Evolutionary conservation across 2,888 invertebrate genomes (phyloP).

Genomic region (Carterocephalus palaemon): DNA sequence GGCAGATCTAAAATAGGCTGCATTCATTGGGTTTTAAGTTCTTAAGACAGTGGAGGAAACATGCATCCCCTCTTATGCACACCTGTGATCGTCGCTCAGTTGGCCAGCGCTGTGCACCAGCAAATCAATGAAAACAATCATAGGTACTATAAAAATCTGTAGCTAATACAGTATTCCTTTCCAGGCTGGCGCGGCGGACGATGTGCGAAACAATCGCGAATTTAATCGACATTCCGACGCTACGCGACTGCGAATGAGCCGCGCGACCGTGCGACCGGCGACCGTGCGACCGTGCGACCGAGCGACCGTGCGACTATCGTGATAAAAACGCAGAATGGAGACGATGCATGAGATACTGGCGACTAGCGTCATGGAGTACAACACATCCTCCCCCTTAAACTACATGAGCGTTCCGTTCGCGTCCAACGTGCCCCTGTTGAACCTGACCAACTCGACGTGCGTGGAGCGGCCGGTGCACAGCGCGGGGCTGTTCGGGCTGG

Average conservation of each 20-base stretch:
- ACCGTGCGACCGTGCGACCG: no score
- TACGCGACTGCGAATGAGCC: conserved; percentile 16
- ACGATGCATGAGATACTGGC: no score
- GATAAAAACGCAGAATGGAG: conserved; percentile 12
- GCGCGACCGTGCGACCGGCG: no score
- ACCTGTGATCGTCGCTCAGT: no score
- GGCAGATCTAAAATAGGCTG: no score
- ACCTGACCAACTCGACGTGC: conserved; percentile 29
- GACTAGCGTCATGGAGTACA: no score
- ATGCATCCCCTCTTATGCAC: no score
- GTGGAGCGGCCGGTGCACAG: background rate
- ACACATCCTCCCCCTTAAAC: background rate
- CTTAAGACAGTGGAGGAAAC: no score
- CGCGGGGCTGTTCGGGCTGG: conserved; percentile 37
- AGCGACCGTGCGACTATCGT: no score
- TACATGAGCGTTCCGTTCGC: background rate
- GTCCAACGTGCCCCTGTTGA: conserved; percentile 9
- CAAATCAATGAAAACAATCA: no score
- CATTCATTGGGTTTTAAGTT: no score
- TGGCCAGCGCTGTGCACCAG: no score
- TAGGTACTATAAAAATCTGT: conserved; percentile 11
- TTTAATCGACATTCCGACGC: conserved; percentile 17
- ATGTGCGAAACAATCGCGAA: conserved; percentile 23
- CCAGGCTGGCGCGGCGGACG: conserved; percentile 10
- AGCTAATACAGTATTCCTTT: conserved; percentile 14